Base-by-base conservation (phyloP, 2,113 vertebrate species). In the Chitala chitala region DNA sequence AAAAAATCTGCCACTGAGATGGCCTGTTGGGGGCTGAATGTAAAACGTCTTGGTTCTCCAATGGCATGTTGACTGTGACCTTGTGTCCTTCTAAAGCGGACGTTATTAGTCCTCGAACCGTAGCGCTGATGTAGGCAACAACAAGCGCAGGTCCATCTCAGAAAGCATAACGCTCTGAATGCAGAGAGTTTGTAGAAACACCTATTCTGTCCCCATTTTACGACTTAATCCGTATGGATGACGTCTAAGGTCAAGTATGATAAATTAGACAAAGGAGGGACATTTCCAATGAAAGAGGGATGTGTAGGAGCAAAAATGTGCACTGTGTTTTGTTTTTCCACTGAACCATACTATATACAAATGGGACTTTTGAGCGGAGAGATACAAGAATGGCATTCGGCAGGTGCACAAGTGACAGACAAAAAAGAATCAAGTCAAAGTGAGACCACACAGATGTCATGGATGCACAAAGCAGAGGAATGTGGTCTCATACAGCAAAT, bases 401-500 rank as follows among this genome's bases (percentile, higher is more conserved):
- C 53, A 55, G n/a, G 53, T 22, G 53, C 17, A n/a, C 53, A 68
- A n/a, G 24, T n/a, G 26, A 46, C 38, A 26, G 42, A 9, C n/a
- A n/a, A n/a, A n/a, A n/a, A n/a, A n/a, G n/a, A n/a, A 26, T 38
- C 5, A 44, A 44, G 17, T 46, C n/a, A 13, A 5, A 48, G 20
- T 51, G 48, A 51, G 48, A 2, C 64, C 22, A 42, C n/a, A n/a
- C n/a, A 24, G 64, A 68, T 68, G 64, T 66, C 53, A 71, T 50
- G 24, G 17, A 44, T 10, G 33, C 2, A 26, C 66, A 22, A 5
- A 71, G 29, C n/a, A 6, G 38, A 3, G 24, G 15, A n/a, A 24
- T 55, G 42, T 46, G 20, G 40, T 63, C n/a, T 33, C 63, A n/a
- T n/a, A 46, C n/a, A 38, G 59, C n/a, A 40, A 72, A 72, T 33